phyloP scores from a whole-genome alignment of 2,113 vertebrate genomes.

The Cebus imitator region DNA sequence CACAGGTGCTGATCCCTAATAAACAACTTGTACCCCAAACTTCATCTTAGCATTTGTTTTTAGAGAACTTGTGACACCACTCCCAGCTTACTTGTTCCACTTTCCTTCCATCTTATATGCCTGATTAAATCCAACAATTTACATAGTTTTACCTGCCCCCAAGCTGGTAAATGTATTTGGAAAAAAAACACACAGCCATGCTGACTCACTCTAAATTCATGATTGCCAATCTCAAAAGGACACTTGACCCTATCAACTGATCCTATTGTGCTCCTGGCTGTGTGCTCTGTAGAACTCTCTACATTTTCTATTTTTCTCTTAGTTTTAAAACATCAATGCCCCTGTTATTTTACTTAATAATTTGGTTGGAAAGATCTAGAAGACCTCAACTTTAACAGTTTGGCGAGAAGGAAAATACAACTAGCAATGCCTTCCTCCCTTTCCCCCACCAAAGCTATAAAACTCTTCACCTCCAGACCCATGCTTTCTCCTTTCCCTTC shows the following conservation, averaged over 20 bases:
- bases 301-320: background rate
- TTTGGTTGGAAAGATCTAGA: background rate
- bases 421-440: background rate
- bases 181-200: background rate
- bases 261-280: rapidly evolving
- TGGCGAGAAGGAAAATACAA: background rate
- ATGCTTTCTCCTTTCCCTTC: background rate
- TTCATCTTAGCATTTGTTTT: background rate
- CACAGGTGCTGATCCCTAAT: background rate
- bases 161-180: background rate
- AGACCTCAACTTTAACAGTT: background rate
- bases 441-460: background rate
- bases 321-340: background rate
- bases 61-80: background rate
- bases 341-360: background rate
- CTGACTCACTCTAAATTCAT: background rate
- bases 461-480: background rate
- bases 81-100: background rate
- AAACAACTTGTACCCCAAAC: background rate
- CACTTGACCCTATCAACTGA: background rate
- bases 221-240: background rate
- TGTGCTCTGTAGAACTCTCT: too few species aligned
- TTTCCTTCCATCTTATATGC: background rate
- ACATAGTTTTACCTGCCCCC: background rate
- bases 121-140: background rate